These are phyloP conservation scores for Gobio gobio DNA, from an alignment of 2,113 vertebrate genomes.

Conservation along the genomic window DNA sequence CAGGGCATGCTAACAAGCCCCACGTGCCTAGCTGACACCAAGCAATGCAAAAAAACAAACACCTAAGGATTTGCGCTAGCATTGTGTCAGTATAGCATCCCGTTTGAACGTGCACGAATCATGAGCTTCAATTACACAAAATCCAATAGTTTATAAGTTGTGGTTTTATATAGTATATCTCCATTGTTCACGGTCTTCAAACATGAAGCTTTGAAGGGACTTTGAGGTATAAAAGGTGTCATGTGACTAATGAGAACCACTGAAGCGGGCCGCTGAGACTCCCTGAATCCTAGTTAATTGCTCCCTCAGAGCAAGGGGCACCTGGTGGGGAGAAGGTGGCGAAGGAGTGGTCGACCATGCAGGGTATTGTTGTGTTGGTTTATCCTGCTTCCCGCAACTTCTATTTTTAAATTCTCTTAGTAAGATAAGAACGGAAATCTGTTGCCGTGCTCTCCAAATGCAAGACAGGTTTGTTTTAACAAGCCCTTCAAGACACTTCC, in stretches of 20 bases:
- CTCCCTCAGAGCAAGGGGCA: constrained; percentile 27
- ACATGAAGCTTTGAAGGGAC: constrained; percentile 6
- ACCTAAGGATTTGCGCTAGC: neutral
- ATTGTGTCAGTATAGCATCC: neutral
- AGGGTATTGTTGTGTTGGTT: neutral
- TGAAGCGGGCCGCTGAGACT: constrained; percentile 6
- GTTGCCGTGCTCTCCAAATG: neutral
- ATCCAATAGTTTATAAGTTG: neutral
- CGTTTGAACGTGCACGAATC: constrained; percentile 41
- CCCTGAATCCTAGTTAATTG: constrained; percentile 28
- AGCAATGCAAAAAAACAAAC: neutral
- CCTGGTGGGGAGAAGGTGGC: constrained; percentile 10
- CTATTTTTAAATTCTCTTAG: neutral
- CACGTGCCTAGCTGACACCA: neutral
- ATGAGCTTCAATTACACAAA: constrained; percentile 44
- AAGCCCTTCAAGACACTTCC: neutral
- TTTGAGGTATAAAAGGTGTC: constrained; percentile 23
- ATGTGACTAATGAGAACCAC: neutral
- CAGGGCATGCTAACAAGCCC: constrained; percentile 42
- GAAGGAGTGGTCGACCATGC: constrained; percentile 8
- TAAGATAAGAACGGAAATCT: neutral
- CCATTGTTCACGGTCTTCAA: constrained; percentile 7
- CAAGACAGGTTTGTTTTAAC: neutral
- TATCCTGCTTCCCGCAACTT: neutral
- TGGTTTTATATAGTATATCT: constrained; percentile 13